phyloP scores from a whole-genome alignment of 2,888 invertebrate genomes.

The Trachelus iudaicus region DNA sequence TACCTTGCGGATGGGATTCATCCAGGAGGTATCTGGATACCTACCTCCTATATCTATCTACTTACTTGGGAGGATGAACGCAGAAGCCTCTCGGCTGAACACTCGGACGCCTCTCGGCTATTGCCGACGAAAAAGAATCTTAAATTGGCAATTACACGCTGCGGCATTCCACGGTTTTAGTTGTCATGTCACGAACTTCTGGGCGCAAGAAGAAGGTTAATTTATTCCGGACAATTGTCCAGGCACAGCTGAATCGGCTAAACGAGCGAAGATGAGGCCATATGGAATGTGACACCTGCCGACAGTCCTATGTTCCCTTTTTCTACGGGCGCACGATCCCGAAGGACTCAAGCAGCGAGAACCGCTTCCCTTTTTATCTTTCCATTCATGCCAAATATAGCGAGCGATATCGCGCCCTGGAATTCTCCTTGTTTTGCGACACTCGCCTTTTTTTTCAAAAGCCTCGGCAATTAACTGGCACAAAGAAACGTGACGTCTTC shows the following conservation, averaged over 20 bases:
- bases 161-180: background rate
- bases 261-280: slow-evolving; percentile 6
- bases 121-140: background rate
- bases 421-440: background rate
- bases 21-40: background rate
- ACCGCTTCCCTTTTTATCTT: slow-evolving; percentile 31
- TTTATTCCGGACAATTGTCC: background rate
- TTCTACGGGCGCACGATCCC: slow-evolving; percentile 11
- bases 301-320: slow-evolving; percentile 15
- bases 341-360: slow-evolving; percentile 19
- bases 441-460: background rate
- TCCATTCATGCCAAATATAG: slow-evolving; percentile 16
- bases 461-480: background rate
- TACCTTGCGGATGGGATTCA: background rate
- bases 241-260: background rate
- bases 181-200: background rate
- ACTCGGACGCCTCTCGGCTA: background rate
- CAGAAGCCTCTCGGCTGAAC: background rate
- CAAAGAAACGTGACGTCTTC: background rate
- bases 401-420: background rate
- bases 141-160: background rate
- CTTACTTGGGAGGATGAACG: background rate
- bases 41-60: background rate
- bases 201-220: background rate
- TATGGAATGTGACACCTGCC: slow-evolving; percentile 40